These are phyloP conservation scores for Percina caprodes DNA, from an alignment of 2,113 vertebrate species.

Conservation along the genomic window DNA sequence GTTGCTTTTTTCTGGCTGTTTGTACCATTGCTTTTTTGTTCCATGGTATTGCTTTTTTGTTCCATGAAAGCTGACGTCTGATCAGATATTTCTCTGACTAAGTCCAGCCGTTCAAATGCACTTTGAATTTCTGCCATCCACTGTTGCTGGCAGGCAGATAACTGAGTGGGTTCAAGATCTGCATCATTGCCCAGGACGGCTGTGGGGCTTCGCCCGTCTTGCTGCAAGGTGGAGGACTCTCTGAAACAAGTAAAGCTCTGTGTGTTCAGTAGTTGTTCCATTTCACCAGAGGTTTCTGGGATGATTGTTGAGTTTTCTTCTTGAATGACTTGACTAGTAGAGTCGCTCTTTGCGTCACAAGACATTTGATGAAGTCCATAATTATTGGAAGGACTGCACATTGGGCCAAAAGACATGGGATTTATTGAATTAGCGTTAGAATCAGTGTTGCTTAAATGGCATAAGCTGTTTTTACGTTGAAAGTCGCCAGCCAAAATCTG, in stretches of 20 bases:
- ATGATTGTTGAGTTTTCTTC: constrained; percentile 50
- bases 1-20: constrained; percentile 57
- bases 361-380: constrained; percentile 31
- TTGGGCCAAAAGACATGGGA: constrained; percentile 28
- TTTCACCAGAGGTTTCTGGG: constrained; percentile 60
- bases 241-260: constrained; percentile 71
- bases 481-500: constrained; percentile 89
- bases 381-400: constrained; percentile 34
- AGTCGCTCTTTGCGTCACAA: constrained; percentile 42
- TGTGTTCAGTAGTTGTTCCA: constrained; percentile 56
- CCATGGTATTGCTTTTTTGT: not conserved
- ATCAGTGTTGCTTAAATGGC: constrained; percentile 69
- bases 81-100: constrained; percentile 82
- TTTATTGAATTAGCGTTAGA: constrained; percentile 46
- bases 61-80: constrained; percentile 5
- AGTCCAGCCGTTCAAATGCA: constrained; percentile 88
- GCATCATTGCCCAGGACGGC: constrained; percentile 57
- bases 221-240: constrained; percentile 23
- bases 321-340: constrained; percentile 14
- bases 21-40: constrained; percentile 8
- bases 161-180: constrained; percentile 59
- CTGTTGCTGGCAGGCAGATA: constrained; percentile 82
- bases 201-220: constrained; percentile 37
- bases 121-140: constrained; percentile 89
- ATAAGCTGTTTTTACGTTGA: constrained; percentile 76